A percentile compares a stretch with the other conserved stretches of the same genome.
phyloP scores from a whole-genome alignment of 2,888 invertebrate genomes.

The Pyrochroa serraticornis region DNA sequence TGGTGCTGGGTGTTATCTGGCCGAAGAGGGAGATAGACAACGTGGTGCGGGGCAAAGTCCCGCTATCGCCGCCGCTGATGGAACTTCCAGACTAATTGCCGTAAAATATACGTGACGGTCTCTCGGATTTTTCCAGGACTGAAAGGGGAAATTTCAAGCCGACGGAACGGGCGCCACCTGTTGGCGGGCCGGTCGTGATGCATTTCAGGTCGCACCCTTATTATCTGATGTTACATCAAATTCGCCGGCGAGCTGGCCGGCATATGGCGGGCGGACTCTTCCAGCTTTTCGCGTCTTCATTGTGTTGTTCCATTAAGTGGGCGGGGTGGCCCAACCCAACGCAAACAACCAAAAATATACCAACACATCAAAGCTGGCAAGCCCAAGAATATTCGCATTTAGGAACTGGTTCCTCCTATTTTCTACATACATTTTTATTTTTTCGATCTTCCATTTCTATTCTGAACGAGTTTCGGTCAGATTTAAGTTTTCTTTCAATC shows the following conservation, averaged over 20 bases:
- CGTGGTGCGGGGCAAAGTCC: background rate
- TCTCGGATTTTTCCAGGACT: background rate
- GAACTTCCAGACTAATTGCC: conserved; percentile 32
- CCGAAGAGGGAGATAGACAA: conserved; percentile 34
- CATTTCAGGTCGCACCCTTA: conserved; percentile 31
- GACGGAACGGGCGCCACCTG: conserved; percentile 23
- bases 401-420: too few species aligned
- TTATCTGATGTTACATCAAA: conserved; percentile 30
- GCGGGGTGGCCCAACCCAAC: too few species aligned
- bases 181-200: conserved; percentile 26
- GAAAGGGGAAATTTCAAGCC: background rate
- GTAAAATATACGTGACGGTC: conserved; percentile 19
- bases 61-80: conserved; percentile 19
- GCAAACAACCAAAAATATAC: too few species aligned
- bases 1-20: conserved; percentile 41
- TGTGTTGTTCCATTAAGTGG: too few species aligned
- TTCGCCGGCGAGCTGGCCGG: conserved; percentile 2
- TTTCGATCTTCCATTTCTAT: too few species aligned
- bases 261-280: too few species aligned
- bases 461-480: too few species aligned
- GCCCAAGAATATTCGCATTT: too few species aligned
- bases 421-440: too few species aligned
- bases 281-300: too few species aligned
- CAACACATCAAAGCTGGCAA: too few species aligned
- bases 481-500: too few species aligned